A percentile compares a stretch with the other conserved stretches of the same genome.
Conservation (phyloP, 2,797 vertebrate species). For the Thalassophryne amazonica region DNA sequence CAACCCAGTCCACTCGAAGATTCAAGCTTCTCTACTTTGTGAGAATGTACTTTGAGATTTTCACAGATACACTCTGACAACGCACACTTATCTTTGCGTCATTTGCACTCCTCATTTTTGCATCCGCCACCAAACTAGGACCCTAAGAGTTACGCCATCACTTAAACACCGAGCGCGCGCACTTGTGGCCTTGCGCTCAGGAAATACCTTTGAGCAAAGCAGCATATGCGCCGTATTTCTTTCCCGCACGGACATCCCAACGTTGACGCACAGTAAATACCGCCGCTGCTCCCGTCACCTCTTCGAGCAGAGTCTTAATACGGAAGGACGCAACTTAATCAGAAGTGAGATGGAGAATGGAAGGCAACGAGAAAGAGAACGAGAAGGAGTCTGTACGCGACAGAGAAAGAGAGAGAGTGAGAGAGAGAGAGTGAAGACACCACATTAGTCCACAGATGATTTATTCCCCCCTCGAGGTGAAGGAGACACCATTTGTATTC, state of each 20-base stretch:
- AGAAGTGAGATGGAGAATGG: constrained; percentile 45
- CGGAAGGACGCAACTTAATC: constrained; percentile 67
- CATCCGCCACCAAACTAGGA: too few species aligned
- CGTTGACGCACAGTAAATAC: constrained; percentile 26
- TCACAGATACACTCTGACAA: too few species aligned
- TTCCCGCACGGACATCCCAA: constrained; percentile 17
- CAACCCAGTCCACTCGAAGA: too few species aligned
- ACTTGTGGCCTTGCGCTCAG: too few species aligned
- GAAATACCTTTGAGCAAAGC: too few species aligned
- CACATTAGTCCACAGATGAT: constrained; percentile 76
- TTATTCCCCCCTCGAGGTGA: constrained; percentile 71
- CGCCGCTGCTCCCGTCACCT: constrained; percentile 19
- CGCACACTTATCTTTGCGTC: too few species aligned
- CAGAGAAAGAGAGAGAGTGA: constrained; percentile 2
- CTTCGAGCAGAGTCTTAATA: constrained; percentile 50
- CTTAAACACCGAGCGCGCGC: too few species aligned
- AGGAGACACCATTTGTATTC: constrained; percentile 80
- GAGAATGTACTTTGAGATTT: too few species aligned
- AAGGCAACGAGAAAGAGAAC: background rate
- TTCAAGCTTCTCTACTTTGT: too few species aligned
- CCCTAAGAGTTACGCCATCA: too few species aligned
- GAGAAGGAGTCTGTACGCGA: background rate
- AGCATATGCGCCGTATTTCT: too few species aligned
- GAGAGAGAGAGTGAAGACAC: constrained; percentile 22
- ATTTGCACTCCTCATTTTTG: too few species aligned